phyloP scores from a whole-genome alignment of 2,797 vertebrate species.

The Nannoperca obscura region DNA sequence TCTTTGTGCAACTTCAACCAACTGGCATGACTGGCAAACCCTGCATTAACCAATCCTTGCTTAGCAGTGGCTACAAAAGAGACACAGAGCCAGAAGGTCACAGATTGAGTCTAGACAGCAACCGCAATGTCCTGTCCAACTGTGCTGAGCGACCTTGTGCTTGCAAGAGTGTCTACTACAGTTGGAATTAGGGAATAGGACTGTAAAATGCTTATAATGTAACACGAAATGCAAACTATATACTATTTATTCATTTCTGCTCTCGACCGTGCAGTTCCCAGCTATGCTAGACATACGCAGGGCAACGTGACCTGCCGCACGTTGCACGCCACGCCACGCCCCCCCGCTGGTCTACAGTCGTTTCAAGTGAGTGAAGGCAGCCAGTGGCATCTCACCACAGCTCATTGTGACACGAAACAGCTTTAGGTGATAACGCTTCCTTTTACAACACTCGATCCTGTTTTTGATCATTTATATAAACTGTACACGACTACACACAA shows the following conservation, averaged over 20 bases:
- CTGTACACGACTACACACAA: not conserved
- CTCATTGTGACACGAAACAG: too few species aligned
- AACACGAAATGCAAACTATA: not conserved
- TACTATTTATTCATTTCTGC: not conserved
- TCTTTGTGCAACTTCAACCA: constrained; percentile 13
- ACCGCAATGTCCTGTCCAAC: not conserved
- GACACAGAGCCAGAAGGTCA: constrained; percentile 10
- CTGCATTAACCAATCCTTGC: not conserved
- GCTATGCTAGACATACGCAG: constrained; percentile 31
- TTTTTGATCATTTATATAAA: not conserved
- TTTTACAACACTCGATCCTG: not conserved
- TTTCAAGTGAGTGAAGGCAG: constrained; percentile 13
- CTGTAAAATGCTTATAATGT: not conserved
- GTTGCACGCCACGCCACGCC: constrained; percentile 33
- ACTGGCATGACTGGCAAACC: not conserved
- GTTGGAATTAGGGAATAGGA: accelerated
- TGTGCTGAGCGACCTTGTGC: not conserved
- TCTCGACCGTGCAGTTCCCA: not conserved
- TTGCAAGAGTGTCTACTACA: accelerated
- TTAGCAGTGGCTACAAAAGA: not conserved
- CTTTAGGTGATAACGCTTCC: not conserved
- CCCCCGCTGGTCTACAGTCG: not conserved
- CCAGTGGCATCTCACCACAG: constrained; percentile 29
- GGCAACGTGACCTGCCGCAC: constrained; percentile 68
- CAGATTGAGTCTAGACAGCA: not conserved